Evolutionary conservation across 1,140 invertebrate species (phyloP), one percentile per base, ranked within the genome.

Genomic region (Drosophila orena): DNA sequence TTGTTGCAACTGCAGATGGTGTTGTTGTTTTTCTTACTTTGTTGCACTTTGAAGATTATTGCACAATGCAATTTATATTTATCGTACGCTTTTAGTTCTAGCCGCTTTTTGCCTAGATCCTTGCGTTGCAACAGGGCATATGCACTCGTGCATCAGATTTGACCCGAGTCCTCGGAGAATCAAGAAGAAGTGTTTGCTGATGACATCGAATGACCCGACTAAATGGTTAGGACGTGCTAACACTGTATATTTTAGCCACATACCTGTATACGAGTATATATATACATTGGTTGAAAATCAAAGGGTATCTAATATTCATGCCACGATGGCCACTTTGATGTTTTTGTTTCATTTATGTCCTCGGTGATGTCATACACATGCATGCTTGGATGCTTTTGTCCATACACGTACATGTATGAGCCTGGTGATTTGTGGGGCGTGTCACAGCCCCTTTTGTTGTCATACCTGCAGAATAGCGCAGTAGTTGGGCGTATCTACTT

Each of bases 61-160:
- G 81, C 81, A 85, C 81, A 86, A 85, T 86, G 81, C 81, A 85
- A 85, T 85, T 85, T 85, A 85, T 85, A 85, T 85, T 85, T 85
- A 85, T 85, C 81, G 81, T 86, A 74, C 69, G 77, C 77, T 86
- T 81, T 85, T 85, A 81, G 81, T 85, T 85, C 81, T 85, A 81
- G 68, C 68, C 52, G 56, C 69, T 80, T 69, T 75, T 85, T 84
- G 62, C 73, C 77, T 24, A 42, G 59, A 24, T 42, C 12, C 44
- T 12, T 17, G 34, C 59, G n/a, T n/a, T 10, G 15, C 11, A 8
- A 43, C 42, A 17, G 40, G 11, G 59, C 54, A 22, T 34, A 34
- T 59, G 59, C 17, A 38, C n/a, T 62, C 8, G 6, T 17, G 30
- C 57, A 59, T 4, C 2, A 8, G 17, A 55, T 62, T 62, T 27